These are phyloP conservation scores for Platalea minor DNA, from an alignment of 2,797 vertebrate species.

Conservation along the genomic window DNA sequence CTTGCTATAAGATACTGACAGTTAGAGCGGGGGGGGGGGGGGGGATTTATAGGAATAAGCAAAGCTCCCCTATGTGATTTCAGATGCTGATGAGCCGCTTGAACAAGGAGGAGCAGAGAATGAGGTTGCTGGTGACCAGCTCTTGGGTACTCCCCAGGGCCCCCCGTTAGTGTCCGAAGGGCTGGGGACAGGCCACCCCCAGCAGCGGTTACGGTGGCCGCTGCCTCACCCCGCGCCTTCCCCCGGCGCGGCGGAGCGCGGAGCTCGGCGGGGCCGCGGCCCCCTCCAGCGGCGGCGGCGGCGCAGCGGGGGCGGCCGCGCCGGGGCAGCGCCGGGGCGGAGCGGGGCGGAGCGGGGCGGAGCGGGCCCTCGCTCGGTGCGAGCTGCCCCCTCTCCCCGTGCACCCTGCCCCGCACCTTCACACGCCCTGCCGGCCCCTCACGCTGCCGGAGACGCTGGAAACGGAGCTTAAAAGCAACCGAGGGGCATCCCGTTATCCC, in stretches of 20 bases:
- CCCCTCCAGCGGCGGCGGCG: not conserved
- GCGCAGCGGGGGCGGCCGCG: too few species aligned
- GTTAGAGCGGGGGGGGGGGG: not conserved
- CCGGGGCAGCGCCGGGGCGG: too few species aligned
- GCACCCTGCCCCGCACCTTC: not conserved
- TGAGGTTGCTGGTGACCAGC: too few species aligned
- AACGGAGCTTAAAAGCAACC: not conserved
- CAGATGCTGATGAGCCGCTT: not conserved
- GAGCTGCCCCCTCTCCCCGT: not conserved
- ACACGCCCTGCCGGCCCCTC: too few species aligned
- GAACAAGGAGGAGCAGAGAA: not conserved
- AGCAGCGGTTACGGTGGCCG: not conserved
- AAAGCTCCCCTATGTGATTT: not conserved
- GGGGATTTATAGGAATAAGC: not conserved
- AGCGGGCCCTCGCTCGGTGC: too few species aligned
- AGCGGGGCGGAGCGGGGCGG: too few species aligned
- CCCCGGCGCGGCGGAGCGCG: too few species aligned
- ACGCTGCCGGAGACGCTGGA: not conserved
- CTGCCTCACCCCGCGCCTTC: fast-evolving
- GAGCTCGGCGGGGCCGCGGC: not conserved
- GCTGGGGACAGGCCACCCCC: not conserved
- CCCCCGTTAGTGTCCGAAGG: not conserved
- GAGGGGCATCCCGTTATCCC: not conserved
- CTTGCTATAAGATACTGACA: not conserved
- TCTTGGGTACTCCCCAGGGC: too few species aligned